Evolutionary conservation across 2,113 vertebrate species (phyloP).

Genomic region (Meles meles): DNA sequence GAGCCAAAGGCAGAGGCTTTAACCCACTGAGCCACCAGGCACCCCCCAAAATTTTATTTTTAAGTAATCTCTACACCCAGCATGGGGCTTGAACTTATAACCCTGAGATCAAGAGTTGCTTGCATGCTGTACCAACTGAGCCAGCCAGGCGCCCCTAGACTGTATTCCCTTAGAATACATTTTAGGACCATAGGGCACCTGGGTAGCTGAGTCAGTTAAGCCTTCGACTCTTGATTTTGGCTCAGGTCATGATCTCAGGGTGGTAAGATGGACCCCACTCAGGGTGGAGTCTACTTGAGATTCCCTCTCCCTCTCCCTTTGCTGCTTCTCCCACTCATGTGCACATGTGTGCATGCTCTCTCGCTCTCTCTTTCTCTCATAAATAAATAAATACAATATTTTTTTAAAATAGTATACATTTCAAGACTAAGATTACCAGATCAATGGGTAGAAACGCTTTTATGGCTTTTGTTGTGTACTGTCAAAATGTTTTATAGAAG

Average conservation of each 20-base stretch:
- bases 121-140: background rate
- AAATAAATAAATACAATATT: background rate
- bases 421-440: background rate
- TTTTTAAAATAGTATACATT: background rate
- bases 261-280: background rate
- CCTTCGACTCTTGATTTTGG: background rate
- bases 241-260: background rate
- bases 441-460: background rate
- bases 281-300: background rate
- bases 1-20: too few species aligned
- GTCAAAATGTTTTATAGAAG: background rate
- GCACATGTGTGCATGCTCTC: too few species aligned
- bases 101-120: background rate
- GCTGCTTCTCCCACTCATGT: too few species aligned
- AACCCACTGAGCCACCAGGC: too few species aligned
- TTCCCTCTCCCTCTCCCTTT: background rate
- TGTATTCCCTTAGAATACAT: background rate
- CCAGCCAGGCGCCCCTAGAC: background rate
- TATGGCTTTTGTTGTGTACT: background rate
- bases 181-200: background rate
- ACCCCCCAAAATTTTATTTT: too few species aligned
- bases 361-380: background rate
- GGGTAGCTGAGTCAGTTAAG: background rate
- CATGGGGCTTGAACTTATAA: background rate
- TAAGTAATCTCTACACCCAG: background rate